Conservation (phyloP, 2,797 vertebrate species). For the Sebastes hubbsi region DNA sequence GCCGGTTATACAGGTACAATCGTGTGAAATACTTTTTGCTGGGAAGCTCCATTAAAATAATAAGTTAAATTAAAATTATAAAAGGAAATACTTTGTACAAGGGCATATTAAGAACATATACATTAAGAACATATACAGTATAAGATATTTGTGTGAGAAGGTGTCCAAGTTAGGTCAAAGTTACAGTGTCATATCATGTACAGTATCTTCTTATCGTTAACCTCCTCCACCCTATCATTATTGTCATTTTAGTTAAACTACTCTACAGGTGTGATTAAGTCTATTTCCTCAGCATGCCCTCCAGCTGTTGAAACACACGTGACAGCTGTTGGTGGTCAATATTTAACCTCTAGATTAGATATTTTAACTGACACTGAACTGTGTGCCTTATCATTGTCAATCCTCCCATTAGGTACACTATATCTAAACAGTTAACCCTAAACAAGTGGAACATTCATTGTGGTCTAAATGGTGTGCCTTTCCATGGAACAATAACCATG, state of each 20-base stretch:
- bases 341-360: conserved; percentile 24
- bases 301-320: neutral
- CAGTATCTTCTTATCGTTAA: neutral
- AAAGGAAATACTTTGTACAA: too few species aligned
- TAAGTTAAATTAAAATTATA: too few species aligned
- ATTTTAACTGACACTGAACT: neutral
- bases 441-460: conserved; percentile 20
- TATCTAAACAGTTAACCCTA: neutral
- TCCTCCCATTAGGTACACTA: neutral
- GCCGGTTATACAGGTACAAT: too few species aligned
- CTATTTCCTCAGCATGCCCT: neutral
- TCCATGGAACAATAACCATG: conserved; percentile 7
- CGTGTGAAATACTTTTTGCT: too few species aligned
- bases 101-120: too few species aligned
- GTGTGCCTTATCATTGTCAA: conserved; percentile 22
- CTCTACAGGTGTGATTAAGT: neutral
- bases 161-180: neutral
- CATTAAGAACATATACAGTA: too few species aligned
- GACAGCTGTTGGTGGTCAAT: conserved; percentile 31
- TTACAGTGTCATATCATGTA: neutral
- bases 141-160: too few species aligned
- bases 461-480: neutral
- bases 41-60: too few species aligned
- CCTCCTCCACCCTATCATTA: neutral
- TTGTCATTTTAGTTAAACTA: neutral